A percentile compares a stretch with the other conserved stretches of the same genome.
phyloP scores from a whole-genome alignment of 2,888 invertebrate genomes.

The Crematogaster levior region DNA sequence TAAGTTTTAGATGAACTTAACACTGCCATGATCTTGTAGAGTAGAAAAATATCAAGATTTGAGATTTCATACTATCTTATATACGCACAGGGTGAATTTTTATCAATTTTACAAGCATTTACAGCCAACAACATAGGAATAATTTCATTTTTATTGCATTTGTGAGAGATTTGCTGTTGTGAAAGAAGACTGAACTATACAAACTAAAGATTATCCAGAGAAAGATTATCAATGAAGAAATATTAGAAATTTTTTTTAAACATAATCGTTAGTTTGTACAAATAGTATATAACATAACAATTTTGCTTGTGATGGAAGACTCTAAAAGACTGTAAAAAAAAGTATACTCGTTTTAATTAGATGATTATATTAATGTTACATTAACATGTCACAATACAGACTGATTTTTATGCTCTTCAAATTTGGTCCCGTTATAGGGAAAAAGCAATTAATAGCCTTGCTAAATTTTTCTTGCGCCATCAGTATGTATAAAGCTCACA shows the following conservation, averaged over 20 bases:
- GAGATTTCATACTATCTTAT: not conserved
- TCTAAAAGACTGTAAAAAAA: slow-evolving; percentile 44
- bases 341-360: slow-evolving; percentile 46
- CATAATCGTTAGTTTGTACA: slow-evolving; percentile 37
- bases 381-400: slow-evolving; percentile 40
- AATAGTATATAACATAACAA: slow-evolving; percentile 3
- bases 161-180: not conserved
- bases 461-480: slow-evolving; percentile 31
- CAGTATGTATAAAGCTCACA: slow-evolving; percentile 50
- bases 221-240: too few species aligned
- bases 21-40: not conserved
- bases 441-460: slow-evolving; percentile 41
- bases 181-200: not conserved
- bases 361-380: slow-evolving; percentile 33
- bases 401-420: slow-evolving; percentile 40
- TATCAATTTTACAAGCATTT: slow-evolving; percentile 32
- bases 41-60: slow-evolving; percentile 14
- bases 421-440: slow-evolving; percentile 65
- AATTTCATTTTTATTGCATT: slow-evolving; percentile 18
- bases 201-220: not conserved
- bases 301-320: slow-evolving; percentile 63
- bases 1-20: slow-evolving; percentile 10
- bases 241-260: slow-evolving; percentile 3
- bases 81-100: not conserved
- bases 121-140: not conserved